phyloP scores from a whole-genome alignment of 1,140 invertebrate genomes.

The Thalassaphorura encarpata region DNA sequence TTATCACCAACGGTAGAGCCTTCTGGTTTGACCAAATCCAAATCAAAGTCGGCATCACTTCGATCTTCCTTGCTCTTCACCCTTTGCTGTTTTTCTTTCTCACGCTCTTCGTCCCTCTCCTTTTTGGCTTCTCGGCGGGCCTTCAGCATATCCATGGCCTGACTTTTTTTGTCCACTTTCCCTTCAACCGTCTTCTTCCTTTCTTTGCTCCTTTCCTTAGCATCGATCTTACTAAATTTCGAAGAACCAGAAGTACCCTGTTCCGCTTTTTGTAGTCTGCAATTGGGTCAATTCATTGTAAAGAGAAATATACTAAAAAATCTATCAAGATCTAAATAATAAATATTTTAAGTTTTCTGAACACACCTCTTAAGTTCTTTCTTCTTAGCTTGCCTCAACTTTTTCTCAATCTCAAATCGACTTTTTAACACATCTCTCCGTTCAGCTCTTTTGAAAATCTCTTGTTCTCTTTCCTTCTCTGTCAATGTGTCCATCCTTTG shows the following conservation, averaged over 20 bases:
- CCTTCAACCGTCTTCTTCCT: slow-evolving; percentile 83
- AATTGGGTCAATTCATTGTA: too few relatives aligned
- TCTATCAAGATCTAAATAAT: slow-evolving; percentile 5
- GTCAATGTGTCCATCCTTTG: slow-evolving; percentile 80
- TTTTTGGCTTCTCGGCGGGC: slow-evolving; percentile 76
- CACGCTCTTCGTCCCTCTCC: slow-evolving; percentile 52
- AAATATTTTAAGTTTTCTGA: slow-evolving; percentile 34
- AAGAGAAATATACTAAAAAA: slow-evolving; percentile 6
- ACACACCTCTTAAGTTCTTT: slow-evolving; percentile 54
- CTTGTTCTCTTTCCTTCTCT: slow-evolving; percentile 93
- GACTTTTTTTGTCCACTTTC: slow-evolving; percentile 73
- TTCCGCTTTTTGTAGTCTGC: slow-evolving; percentile 30
- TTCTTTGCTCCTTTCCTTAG: slow-evolving; percentile 73
- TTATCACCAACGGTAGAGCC: slow-evolving; percentile 36
- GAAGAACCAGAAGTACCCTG: slow-evolving; percentile 37
- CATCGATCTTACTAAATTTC: slow-evolving; percentile 49
- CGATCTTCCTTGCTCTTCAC: slow-evolving; percentile 37
- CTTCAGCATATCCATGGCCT: slow-evolving; percentile 82
- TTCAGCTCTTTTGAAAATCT: slow-evolving; percentile 92
- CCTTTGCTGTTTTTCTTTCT: slow-evolving; percentile 40
- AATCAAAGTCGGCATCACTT: slow-evolving; percentile 44
- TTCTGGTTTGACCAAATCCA: slow-evolving; percentile 44
- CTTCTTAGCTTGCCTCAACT: slow-evolving; percentile 74
- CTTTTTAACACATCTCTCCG: slow-evolving; percentile 85
- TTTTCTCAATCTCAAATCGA: slow-evolving; percentile 93